phyloP scores from a whole-genome alignment of 2,113 vertebrate species.

The Catharus fuscescens region DNA sequence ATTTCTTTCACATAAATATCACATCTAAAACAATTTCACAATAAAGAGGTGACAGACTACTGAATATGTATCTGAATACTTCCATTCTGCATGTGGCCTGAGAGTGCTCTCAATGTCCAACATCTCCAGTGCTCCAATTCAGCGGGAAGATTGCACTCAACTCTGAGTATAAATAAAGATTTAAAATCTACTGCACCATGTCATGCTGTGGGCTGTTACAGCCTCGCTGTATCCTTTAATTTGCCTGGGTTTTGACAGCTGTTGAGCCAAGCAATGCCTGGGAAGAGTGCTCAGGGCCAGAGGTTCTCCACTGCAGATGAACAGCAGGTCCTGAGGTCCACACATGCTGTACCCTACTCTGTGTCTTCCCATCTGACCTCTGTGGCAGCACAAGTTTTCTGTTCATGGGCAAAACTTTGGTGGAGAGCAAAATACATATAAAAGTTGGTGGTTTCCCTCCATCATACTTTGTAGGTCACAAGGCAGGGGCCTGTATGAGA shows the following conservation, averaged over 20 bases:
- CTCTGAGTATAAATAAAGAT: background rate
- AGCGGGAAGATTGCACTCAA: background rate
- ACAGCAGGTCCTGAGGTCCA: background rate
- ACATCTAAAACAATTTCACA: background rate
- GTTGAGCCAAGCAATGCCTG: background rate
- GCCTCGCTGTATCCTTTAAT: background rate
- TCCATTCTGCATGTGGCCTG: background rate
- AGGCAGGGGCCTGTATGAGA: background rate
- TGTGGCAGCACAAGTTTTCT: background rate
- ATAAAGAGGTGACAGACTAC: background rate
- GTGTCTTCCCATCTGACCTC: background rate
- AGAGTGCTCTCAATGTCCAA: background rate
- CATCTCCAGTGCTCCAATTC: background rate
- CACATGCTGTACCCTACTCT: background rate
- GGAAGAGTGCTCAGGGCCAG: background rate
- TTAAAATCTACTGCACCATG: background rate
- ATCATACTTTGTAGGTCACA: background rate
- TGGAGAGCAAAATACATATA: background rate
- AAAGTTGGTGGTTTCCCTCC: background rate
- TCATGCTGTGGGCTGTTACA: background rate
- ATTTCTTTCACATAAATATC: background rate
- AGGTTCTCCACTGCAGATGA: background rate
- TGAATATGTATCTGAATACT: background rate
- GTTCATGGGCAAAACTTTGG: background rate
- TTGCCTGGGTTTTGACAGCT: background rate